Percentiles rank a stretch among this genome's conserved stretches.
phyloP scores from a whole-genome alignment of 2,888 invertebrate species.

The Cerastoderma edule region DNA sequence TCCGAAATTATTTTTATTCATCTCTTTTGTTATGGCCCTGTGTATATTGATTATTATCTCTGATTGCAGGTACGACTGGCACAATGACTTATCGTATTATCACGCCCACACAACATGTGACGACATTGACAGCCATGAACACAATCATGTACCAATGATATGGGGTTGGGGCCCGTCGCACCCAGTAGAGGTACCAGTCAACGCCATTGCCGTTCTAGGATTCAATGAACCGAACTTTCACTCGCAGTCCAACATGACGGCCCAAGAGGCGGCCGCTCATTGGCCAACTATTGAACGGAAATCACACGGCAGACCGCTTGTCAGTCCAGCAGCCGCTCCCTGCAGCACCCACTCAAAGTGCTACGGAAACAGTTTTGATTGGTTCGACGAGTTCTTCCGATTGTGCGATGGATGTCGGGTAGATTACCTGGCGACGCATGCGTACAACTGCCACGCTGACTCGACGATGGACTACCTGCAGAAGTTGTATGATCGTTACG shows the following conservation, averaged over 20 bases:
- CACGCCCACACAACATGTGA: constrained; percentile 31
- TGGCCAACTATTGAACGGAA: constrained; percentile 62
- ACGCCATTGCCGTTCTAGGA: constrained; percentile 56
- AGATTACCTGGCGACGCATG: constrained; percentile 68
- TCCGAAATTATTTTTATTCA: background rate
- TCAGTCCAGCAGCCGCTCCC: constrained; percentile 63
- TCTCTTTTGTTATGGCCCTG: background rate
- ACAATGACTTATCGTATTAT: constrained; percentile 36
- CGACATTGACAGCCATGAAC: constrained; percentile 27
- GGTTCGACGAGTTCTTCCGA: constrained; percentile 67
- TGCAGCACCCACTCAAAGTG: constrained; percentile 44
- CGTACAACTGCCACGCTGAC: constrained; percentile 39
- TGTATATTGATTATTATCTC: constrained; percentile 19
- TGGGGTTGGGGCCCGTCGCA: constrained; percentile 53
- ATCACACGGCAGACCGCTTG: constrained; percentile 51
- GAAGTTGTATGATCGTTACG: constrained; percentile 40
- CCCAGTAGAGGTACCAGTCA: constrained; percentile 28
- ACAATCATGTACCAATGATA: constrained; percentile 63
- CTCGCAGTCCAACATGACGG: constrained; percentile 61
- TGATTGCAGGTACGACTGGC: constrained; percentile 59
- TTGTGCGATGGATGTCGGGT: constrained; percentile 62
- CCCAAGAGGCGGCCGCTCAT: constrained; percentile 57
- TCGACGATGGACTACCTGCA: constrained; percentile 37
- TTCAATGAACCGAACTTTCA: constrained; percentile 70
- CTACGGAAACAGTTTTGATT: constrained; percentile 47